phyloP scores from a whole-genome alignment of 2,113 vertebrate species.

The Xiphophorus couchianus region DNA sequence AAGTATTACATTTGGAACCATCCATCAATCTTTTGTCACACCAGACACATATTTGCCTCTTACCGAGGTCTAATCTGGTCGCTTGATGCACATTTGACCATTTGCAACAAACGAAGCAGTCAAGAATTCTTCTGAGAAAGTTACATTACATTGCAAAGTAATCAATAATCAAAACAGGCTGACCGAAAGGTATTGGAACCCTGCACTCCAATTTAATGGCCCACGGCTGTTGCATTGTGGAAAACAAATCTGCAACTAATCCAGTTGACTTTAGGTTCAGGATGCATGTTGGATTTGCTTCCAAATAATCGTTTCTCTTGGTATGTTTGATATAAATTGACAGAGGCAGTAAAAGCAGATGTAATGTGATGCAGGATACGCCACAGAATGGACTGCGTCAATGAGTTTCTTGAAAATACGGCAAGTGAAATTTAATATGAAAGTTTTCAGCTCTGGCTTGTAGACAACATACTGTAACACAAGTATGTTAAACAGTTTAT shows the following conservation, averaged over 20 bases:
- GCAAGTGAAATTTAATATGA: not conserved
- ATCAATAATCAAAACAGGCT: not conserved
- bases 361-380: not conserved
- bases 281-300: constrained; percentile 27
- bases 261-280: constrained; percentile 28
- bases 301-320: constrained; percentile 21
- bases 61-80: not conserved
- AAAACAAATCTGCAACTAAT: constrained; percentile 26
- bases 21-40: no score
- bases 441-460: constrained; percentile 3
- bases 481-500: not conserved
- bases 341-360: not conserved
- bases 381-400: not conserved
- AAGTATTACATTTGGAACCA: no score
- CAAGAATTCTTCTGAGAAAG: not conserved
- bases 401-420: not conserved
- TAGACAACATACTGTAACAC: not conserved
- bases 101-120: not conserved
- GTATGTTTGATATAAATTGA: constrained; percentile 17
- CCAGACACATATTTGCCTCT: not conserved
- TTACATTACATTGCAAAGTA: not conserved
- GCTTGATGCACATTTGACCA: not conserved
- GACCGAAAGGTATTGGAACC: not conserved
- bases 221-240: constrained; percentile 19
- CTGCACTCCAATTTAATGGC: constrained; percentile 9